Conservation (phyloP, 1,140 invertebrate genomes). For the Aphelenchoides fujianensis region DNA sequence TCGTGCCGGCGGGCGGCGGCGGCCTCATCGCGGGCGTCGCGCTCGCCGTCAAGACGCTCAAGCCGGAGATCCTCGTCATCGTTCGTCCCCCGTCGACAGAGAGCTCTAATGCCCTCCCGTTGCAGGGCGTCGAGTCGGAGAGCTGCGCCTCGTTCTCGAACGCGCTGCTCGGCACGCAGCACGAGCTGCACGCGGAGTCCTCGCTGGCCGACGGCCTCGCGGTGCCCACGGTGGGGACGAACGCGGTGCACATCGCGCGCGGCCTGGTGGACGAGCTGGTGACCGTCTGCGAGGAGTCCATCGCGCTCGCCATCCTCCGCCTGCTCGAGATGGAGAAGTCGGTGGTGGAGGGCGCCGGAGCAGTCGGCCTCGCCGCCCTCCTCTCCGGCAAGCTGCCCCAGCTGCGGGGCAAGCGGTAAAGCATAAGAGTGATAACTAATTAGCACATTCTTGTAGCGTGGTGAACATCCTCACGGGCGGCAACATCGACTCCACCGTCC, state of each 20-base stretch:
- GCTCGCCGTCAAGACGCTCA: constrained; percentile 78
- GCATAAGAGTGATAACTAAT: constrained; percentile 22
- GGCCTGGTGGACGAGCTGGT: constrained; percentile 79
- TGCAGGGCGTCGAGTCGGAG: constrained; percentile 89
- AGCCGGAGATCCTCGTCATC: constrained; percentile 72
- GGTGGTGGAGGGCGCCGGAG: constrained; percentile 87
- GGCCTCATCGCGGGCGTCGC: constrained; percentile 83
- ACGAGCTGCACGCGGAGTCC: constrained; percentile 68
- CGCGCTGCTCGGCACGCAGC: constrained; percentile 69
- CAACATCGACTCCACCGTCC: constrained; percentile 86
- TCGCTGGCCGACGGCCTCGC: constrained; percentile 84
- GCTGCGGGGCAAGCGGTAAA: constrained; percentile 80
- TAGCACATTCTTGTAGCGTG: constrained; percentile 69
- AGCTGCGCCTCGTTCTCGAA: constrained; percentile 78
- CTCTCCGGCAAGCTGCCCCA: constrained; percentile 78
- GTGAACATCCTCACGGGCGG: constrained; percentile 80
- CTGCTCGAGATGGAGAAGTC: constrained; percentile 79
- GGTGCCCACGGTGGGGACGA: constrained; percentile 81
- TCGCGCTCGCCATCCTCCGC: constrained; percentile 80
- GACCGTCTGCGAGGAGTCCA: constrained; percentile 68
- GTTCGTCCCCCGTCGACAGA: constrained; percentile 62
- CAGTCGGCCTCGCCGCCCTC: constrained; percentile 79
- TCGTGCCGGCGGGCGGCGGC: constrained; percentile 82
- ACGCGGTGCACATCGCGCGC: constrained; percentile 77
- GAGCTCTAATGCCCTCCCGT: constrained; percentile 34